phyloP scores from a whole-genome alignment of 2,888 invertebrate genomes.

The Apodemia hepburni region DNA sequence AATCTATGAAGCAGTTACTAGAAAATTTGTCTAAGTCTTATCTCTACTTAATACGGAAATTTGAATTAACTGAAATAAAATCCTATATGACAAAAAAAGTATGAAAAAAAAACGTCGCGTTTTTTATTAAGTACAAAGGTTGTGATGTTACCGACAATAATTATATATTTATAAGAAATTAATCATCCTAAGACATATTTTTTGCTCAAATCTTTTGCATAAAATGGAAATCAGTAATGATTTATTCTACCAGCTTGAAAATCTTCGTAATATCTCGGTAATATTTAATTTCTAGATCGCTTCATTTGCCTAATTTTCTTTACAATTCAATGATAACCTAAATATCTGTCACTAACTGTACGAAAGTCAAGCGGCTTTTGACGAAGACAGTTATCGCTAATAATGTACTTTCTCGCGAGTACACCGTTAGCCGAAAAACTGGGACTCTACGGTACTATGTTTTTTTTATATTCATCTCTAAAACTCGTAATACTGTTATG shows the following conservation, averaged over 20 bases:
- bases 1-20: neutral
- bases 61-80: neutral
- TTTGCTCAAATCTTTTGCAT: neutral
- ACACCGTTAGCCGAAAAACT: slow-evolving; percentile 69
- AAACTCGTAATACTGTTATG: slow-evolving; percentile 74
- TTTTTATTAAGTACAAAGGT: no score
- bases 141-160: no score
- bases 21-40: neutral
- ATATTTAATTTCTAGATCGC: neutral
- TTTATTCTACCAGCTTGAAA: neutral
- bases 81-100: no score
- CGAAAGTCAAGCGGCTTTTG: slow-evolving; percentile 41
- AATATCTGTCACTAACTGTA: slow-evolving; percentile 15
- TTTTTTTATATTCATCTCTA: slow-evolving; percentile 59
- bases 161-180: no score
- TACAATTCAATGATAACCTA: slow-evolving; percentile 7
- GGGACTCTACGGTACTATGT: slow-evolving; percentile 75
- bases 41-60: neutral
- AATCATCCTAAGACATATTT: no score
- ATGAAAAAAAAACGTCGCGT: no score
- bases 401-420: slow-evolving; percentile 62
- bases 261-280: neutral
- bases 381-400: slow-evolving; percentile 66
- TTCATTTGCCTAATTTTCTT: neutral
- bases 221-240: neutral